A percentile compares a stretch with the other conserved stretches of the same genome.
These are phyloP conservation scores for Psittacula cyanocephala DNA, from an alignment of 2,113 vertebrate genomes.

Conservation along the genomic window DNA sequence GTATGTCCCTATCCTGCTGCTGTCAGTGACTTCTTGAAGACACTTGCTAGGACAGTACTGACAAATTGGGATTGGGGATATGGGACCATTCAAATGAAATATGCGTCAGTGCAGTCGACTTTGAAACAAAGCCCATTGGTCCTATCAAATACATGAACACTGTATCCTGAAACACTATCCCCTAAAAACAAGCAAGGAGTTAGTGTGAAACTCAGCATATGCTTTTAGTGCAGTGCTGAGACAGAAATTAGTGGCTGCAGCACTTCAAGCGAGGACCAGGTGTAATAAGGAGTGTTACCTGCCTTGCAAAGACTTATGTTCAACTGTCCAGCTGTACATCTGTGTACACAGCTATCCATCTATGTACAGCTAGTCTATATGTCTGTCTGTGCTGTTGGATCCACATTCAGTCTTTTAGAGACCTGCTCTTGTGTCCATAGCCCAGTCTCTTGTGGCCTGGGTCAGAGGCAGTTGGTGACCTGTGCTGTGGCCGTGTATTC, in stretches of 20 bases:
- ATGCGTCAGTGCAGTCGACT: background rate
- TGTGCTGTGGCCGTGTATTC: background rate
- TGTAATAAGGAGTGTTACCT: background rate
- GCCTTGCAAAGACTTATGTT: background rate
- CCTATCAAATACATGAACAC: rapidly evolving
- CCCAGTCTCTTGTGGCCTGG: background rate
- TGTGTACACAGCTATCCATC: background rate
- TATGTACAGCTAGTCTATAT: rapidly evolving
- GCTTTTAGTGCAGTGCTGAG: background rate
- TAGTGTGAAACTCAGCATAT: background rate
- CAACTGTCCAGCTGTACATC: background rate
- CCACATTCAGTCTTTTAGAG: background rate
- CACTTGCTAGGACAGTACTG: background rate
- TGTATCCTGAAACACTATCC: background rate
- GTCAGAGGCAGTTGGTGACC: background rate
- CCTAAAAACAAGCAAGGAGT: background rate
- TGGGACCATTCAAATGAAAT: background rate
- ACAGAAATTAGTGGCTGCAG: background rate
- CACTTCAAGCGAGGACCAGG: background rate
- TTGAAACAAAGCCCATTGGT: background rate
- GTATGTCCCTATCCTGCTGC: background rate
- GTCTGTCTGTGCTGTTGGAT: background rate
- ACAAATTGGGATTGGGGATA: background rate
- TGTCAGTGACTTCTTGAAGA: background rate
- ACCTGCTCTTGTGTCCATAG: background rate